Conservation (phyloP, 2,888 invertebrate species). For the Tortricodes alternella region DNA sequence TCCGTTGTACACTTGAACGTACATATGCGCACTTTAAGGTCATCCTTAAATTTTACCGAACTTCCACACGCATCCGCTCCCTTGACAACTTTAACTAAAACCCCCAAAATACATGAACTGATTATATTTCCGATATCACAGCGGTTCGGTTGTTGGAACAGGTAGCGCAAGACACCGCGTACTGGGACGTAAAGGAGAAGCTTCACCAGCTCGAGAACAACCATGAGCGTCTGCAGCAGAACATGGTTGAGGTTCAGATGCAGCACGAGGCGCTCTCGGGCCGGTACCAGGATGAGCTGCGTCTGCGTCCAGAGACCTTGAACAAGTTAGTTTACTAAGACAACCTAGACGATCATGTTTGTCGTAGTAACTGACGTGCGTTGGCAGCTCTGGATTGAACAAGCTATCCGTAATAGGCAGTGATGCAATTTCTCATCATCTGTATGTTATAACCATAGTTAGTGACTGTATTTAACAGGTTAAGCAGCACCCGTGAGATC, state of each 20-base stretch:
- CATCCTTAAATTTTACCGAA: no score
- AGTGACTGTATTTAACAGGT: constrained; percentile 33
- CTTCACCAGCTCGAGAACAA: constrained; percentile 58
- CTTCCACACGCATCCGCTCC: no score
- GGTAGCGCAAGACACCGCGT: constrained; percentile 72
- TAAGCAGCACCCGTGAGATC: constrained; percentile 56
- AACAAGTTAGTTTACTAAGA: constrained; percentile 51
- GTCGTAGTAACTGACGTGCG: no score
- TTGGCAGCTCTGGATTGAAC: no score
- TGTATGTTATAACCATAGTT: no score
- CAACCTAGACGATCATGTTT: not conserved
- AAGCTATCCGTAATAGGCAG: no score
- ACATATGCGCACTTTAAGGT: no score
- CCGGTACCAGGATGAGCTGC: constrained; percentile 63
- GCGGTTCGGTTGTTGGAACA: constrained; percentile 34
- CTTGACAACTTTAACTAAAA: no score
- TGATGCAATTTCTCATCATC: no score
- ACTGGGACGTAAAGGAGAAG: constrained; percentile 68
- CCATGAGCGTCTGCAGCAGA: constrained; percentile 68
- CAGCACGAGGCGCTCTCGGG: constrained; percentile 66
- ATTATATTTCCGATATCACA: no score
- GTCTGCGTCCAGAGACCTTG: constrained; percentile 63
- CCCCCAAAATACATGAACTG: no score
- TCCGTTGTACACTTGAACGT: no score
- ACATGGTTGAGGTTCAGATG: constrained; percentile 74